Evolutionary conservation across 2,113 vertebrate genomes (phyloP).

Genomic region (Cyanoramphus novaezelandiae): DNA sequence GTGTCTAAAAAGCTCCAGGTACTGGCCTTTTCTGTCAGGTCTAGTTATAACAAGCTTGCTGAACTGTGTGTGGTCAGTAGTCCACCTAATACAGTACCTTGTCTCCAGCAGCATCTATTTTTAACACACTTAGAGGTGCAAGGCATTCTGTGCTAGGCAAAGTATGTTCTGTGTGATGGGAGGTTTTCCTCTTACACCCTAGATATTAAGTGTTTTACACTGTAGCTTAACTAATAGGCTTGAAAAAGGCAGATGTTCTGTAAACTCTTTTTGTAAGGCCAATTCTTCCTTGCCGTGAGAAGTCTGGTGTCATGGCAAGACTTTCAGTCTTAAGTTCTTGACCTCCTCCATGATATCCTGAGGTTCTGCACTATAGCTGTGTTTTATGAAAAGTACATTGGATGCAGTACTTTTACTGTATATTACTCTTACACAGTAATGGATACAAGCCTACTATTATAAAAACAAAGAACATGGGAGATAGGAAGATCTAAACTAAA

Average conservation of each 20-base stretch:
- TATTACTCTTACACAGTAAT: background rate
- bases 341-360: background rate
- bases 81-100: background rate
- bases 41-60: background rate
- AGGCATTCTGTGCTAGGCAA: background rate
- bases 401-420: rapidly evolving
- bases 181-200: background rate
- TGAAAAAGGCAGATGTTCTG: background rate
- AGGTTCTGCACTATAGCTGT: background rate
- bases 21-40: background rate
- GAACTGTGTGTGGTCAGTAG: background rate
- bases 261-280: background rate
- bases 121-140: background rate
- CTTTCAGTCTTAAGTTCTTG: background rate
- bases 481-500: background rate
- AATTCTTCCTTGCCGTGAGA: background rate
- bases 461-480: background rate
- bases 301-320: background rate
- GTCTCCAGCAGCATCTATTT: background rate
- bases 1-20: background rate
- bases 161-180: background rate
- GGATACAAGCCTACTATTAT: background rate
- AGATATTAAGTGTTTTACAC: background rate
- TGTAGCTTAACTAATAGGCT: background rate
- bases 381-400: background rate